phyloP scores from a whole-genome alignment of 2,797 vertebrate species.

The Rhynchonycteris naso region DNA sequence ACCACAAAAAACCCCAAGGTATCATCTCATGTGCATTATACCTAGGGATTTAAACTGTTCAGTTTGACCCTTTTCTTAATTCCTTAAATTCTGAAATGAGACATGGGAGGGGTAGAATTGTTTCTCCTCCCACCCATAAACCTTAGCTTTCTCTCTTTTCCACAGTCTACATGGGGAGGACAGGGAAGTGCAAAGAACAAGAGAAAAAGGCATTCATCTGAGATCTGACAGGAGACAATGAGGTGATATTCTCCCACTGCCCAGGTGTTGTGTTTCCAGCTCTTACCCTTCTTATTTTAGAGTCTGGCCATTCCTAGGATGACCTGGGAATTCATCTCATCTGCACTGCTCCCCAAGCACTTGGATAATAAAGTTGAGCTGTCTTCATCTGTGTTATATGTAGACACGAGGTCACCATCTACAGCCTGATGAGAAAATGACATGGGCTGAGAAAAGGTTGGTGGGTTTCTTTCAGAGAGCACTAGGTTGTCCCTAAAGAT shows the following conservation, averaged over 20 bases:
- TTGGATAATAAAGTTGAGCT: slow-evolving; percentile 33
- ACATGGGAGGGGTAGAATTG: not conserved
- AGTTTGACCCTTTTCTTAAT: slow-evolving; percentile 34
- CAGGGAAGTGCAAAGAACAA: slow-evolving; percentile 47
- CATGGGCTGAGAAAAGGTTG: slow-evolving; percentile 4
- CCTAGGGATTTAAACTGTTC: not conserved
- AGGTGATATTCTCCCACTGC: not conserved
- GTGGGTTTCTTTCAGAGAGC: slow-evolving; percentile 39
- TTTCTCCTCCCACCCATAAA: slow-evolving; percentile 16
- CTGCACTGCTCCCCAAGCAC: not conserved
- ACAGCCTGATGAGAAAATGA: slow-evolving; percentile 52
- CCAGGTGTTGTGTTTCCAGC: not conserved
- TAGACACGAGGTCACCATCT: slow-evolving; percentile 17
- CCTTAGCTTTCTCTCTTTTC: slow-evolving; percentile 58
- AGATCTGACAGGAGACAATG: slow-evolving; percentile 62
- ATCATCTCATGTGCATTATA: not conserved
- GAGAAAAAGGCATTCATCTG: slow-evolving; percentile 52
- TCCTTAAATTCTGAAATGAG: slow-evolving; percentile 40
- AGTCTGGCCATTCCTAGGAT: slow-evolving; percentile 47
- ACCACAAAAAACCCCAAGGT: not conserved
- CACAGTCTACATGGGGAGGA: slow-evolving; percentile 42
- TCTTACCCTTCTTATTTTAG: slow-evolving; percentile 53
- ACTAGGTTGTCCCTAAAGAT: slow-evolving; percentile 34
- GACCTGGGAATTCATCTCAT: slow-evolving; percentile 22
- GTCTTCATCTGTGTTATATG: not conserved